Evolutionary conservation across 1,140 invertebrate species (phyloP), one percentile per base, ranked within the genome.

Genomic region (Lineus longissimus): DNA sequence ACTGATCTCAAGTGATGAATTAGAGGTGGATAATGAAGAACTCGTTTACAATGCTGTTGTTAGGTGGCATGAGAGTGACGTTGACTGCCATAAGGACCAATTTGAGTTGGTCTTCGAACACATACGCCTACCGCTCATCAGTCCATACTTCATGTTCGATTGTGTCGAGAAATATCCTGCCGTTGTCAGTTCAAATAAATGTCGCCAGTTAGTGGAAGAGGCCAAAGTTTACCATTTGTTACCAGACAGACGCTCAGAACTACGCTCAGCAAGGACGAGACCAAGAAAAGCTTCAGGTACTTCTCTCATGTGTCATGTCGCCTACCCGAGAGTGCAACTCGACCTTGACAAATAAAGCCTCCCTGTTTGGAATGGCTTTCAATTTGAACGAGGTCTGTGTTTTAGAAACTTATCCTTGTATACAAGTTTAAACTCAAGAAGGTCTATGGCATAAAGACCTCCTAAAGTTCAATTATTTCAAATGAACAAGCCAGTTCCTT

Each of bases 121-220:
- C 70, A 82, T 86, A 19, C 69, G 85, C 27, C 66, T 86, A 40
- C 82, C 84, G n/a, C 71, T 85, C 36, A 62, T 86, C 2, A 84
- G 80, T 65, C 84, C 85, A 0, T 86, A 86, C 71, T 86, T 82
- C 70, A 70, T 86, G 4, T 78, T 84, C 68, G 85, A 86, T 69
- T 78, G 77, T 69, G 83, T 86, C 7, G 81, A 82, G 62, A 76
- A 73, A 41, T 69, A 82, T 60, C 64, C 75, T 33, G 75, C 79
- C 6, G 76, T 86, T 1, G 66, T 51, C 33, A 25, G 55, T 13
- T 71, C 68, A 57, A 61, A 62, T 0, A 65, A 66, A n/a, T 85
- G 84, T 69, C 75, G 73, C 27, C 64, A 74, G 31, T 70, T 86
- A 55, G 72, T 86, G 1, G 80, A 84, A 58, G 85, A 86, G 70